Base-by-base conservation (phyloP, 2,797 vertebrate genomes). In the Diglossa cyanea region DNA sequence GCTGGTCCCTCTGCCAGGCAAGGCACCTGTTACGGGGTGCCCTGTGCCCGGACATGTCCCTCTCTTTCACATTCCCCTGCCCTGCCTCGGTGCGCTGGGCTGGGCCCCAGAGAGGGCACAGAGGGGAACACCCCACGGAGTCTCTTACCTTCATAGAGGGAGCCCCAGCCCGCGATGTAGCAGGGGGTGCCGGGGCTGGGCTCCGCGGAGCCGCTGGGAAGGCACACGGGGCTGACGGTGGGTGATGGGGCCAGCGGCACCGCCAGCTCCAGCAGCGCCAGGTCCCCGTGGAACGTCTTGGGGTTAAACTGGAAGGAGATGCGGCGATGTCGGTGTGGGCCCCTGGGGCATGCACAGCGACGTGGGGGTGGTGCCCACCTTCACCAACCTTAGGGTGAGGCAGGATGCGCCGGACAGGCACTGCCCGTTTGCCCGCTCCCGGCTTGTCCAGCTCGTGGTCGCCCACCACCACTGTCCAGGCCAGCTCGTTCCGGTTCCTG, bases 91-190 rank as follows among this genome's bases (percentile, higher is more conserved):
- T 19, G 42, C 12, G 17, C 17, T 2, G 1, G 23, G 71, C 37
- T 35, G 6, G 8, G 16, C 26, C 37, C 15, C 3, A 3, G 50
- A 39, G n/a, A 19, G 25, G 31, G 31, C n/a, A 58, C 17, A 1
- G 6, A 51, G 16, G 9, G 19, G 23, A 37, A 10, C 3, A 26
- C 17, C 35, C 28, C 26, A 14, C 2, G 4, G 26, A 21, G 8
- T 23, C 24, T 67, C 95, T 95, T 92, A 99, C 99, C 99, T 97
- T 99, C 99, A 14, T 98, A 99, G 57, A 99, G 98, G 14, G 99
- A 99, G 24, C 99, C 99, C 99, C 99, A 99, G 72, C 99, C 99
- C 1, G 98, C 98, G 31, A 99, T 99, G 92, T 99, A 97, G 93
- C 99, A 99, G 10, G 98, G 74, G 2, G 98, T 99, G 45, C 98